Conservation (phyloP, 2,888 invertebrate genomes). For the Sarcophaga caerulescens region DNA sequence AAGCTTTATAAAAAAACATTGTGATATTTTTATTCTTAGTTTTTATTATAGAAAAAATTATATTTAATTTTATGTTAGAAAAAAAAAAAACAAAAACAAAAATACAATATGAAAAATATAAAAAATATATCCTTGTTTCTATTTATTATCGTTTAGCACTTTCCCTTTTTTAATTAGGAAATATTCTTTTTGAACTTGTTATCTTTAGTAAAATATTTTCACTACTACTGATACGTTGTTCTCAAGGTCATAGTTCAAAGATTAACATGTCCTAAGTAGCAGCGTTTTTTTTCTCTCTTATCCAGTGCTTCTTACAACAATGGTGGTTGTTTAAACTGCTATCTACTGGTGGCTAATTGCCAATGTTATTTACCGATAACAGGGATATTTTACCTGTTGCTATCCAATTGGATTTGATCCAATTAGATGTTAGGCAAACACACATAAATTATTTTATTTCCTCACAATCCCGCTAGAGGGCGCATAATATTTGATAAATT, state of each 20-base stretch:
- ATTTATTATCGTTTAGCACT: neutral
- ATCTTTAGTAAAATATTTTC: too few relatives aligned
- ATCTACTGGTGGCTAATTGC: neutral
- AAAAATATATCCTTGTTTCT: neutral
- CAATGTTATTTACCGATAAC: too few relatives aligned
- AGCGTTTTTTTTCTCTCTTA: neutral
- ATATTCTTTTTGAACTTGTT: neutral
- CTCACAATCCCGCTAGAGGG: too few relatives aligned
- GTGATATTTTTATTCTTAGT: constrained; percentile 68
- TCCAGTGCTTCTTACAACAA: neutral
- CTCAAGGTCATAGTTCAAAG: neutral
- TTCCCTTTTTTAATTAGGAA: neutral
- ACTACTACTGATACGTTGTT: too few relatives aligned
- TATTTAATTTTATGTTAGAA: constrained; percentile 22
- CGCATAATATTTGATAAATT: too few relatives aligned
- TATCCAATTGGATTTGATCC: too few relatives aligned
- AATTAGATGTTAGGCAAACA: too few relatives aligned
- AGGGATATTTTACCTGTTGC: too few relatives aligned
- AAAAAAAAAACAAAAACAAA: constrained; percentile 42
- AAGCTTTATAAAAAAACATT: constrained; percentile 64
- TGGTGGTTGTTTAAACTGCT: neutral
- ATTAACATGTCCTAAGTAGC: too few relatives aligned
- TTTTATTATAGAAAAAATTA: neutral
- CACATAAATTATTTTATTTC: too few relatives aligned
- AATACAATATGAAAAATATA: neutral